Evolutionary conservation across 2,113 vertebrate species (phyloP).

Genomic region (Natator depressus): DNA sequence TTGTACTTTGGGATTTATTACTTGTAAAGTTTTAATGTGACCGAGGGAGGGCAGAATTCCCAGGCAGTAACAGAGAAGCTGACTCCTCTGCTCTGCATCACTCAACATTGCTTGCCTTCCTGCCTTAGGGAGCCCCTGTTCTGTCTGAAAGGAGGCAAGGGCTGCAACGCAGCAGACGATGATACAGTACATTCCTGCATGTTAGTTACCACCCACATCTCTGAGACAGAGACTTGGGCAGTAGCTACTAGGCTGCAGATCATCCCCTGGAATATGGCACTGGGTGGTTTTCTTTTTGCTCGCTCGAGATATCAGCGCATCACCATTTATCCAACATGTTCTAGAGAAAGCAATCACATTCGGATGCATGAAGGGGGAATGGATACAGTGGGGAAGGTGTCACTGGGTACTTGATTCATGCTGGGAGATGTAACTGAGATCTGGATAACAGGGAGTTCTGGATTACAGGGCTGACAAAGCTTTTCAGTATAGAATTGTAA

Average conservation of each 20-base stretch:
- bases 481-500: conserved; percentile 32
- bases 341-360: background rate
- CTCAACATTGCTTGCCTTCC: background rate
- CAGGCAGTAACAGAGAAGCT: background rate
- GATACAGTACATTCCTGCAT: background rate
- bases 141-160: background rate
- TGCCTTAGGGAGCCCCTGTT: background rate
- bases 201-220: background rate
- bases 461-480: conserved; percentile 42
- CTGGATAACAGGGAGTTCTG: conserved; percentile 30
- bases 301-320: conserved; percentile 7
- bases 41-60: background rate
- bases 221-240: background rate
- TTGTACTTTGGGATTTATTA: background rate
- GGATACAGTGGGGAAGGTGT: background rate
- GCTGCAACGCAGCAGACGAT: background rate
- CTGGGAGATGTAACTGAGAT: conserved; percentile 27
- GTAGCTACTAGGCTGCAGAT: background rate
- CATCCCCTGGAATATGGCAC: conserved; percentile 45
- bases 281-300: conserved; percentile 50
- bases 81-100: background rate
- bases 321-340: conserved; percentile 18
- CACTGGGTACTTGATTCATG: conserved; percentile 52
- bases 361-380: conserved; percentile 52
- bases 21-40: background rate